These are phyloP conservation scores for Rhopalosiphum padi DNA, from an alignment of 1,140 invertebrate genomes.

Conservation along the genomic window DNA sequence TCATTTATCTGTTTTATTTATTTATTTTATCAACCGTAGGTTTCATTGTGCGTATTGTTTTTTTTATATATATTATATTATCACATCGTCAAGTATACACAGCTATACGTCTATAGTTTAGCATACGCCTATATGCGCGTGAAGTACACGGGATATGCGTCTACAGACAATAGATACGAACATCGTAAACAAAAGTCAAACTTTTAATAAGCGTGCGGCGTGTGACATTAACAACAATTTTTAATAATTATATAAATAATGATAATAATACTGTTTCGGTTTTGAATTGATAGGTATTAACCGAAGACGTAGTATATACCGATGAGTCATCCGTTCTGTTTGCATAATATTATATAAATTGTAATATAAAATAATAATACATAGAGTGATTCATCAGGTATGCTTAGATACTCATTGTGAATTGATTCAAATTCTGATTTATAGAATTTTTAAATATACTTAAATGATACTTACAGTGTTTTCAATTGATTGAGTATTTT, in stretches of 20 bases:
- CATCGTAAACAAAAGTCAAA: neutral
- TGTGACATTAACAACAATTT: too few species aligned
- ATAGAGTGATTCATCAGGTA: neutral
- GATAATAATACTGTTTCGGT: too few species aligned
- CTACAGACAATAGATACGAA: neutral
- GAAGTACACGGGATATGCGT: too few species aligned
- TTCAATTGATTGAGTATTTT: too few species aligned
- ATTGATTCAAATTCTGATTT: too few species aligned
- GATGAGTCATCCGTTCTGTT: neutral
- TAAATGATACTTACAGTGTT: too few species aligned
- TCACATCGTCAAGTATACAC: neutral
- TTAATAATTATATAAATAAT: too few species aligned
- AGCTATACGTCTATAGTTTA: too few species aligned
- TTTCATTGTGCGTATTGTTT: neutral
- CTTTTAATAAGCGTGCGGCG: neutral
- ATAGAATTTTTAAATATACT: too few species aligned
- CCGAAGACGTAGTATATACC: neutral
- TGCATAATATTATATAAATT: neutral
- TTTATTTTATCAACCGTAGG: neutral
- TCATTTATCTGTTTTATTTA: conserved; percentile 11
- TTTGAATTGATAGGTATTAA: too few species aligned
- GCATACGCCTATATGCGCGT: neutral
- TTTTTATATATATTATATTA: neutral
- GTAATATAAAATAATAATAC: neutral
- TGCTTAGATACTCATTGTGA: too few species aligned